Base-by-base conservation (phyloP, 2,797 vertebrate genomes). In the Helicolenus hilgendorfi region DNA sequence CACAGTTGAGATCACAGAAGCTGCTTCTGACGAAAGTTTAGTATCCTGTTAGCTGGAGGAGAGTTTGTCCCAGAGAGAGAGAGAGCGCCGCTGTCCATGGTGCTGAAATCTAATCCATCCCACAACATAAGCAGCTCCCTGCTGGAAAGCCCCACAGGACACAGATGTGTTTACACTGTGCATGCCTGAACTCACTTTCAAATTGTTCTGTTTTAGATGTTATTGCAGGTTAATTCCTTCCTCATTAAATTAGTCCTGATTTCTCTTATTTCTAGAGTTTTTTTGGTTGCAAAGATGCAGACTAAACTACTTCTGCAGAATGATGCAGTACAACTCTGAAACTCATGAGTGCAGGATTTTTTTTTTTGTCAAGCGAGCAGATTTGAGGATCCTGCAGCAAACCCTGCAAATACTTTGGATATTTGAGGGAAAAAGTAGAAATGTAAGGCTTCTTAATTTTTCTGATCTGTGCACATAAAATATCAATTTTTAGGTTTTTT, bases 41-140 rank as follows among this genome's bases (percentile, higher is more conserved):
- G 26, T 4, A n/a, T 83, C 81, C 77, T 0, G 45, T 58, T 20
- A 26, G 45, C 38, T 15, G 38, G 49, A 74, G 55, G 14, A 22
- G 60, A 86, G 69, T 35, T 59, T 58, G 68, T 77, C 59, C 59
- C 24, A 45, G 60, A 36, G 56, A 8, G 20, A 26, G 20, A 9
- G 41, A 22, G 65, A 65, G 68, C 2, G 62, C 8, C 13, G 49
- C 92, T 96, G 89, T 96, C 95, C 91, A 13, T 88, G 94, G 94
- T 95, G 87, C 94, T 95, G 94, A 95, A 95, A 93, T n/a, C 3
- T 26, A 60, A 92, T 79, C 86, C 79, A 38, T 63, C 38, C 84
- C 73, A 68, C 49, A 84, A 63, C 84, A 84, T 24, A 62, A 74
- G 85, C 33, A 11, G 7, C 45, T 69, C 59, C 29, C 70, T 72